Conservation (phyloP, 2,888 invertebrate genomes). For the Cylloceria caligata region DNA sequence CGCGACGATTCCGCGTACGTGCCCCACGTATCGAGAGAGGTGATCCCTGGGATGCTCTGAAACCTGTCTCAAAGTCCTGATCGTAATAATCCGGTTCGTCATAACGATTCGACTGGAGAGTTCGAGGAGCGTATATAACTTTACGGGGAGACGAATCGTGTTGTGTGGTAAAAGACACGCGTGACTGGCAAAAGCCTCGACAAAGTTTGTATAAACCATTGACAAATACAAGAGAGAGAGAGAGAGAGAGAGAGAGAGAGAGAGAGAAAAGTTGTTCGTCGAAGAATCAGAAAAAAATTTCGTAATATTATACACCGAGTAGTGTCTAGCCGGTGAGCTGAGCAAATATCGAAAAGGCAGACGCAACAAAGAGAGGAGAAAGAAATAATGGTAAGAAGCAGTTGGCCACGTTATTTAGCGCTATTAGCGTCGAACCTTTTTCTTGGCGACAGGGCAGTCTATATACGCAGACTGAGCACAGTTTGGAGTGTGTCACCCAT, state of each 20-base stretch:
- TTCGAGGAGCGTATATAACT: background rate
- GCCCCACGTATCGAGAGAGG: background rate
- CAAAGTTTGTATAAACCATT: background rate
- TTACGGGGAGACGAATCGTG: background rate
- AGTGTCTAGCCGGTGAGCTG: slow-evolving; percentile 36
- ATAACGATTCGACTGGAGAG: background rate
- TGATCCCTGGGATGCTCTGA: background rate
- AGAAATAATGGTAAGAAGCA: slow-evolving; percentile 38
- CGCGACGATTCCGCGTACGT: too few relatives aligned
- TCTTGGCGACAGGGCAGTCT: slow-evolving; percentile 17
- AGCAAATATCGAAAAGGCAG: slow-evolving; percentile 35
- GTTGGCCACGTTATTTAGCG: slow-evolving; percentile 58
- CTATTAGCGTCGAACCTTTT: slow-evolving; percentile 41
- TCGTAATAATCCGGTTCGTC: slow-evolving; percentile 3
- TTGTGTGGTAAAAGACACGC: slow-evolving; percentile 7
- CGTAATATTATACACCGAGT: background rate
- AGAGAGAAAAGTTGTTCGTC: slow-evolving; percentile 6
- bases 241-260: slow-evolving; percentile 2
- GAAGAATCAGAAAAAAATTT: slow-evolving; percentile 19
- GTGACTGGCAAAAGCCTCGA: slow-evolving; percentile 6
- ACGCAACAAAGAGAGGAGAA: slow-evolving; percentile 8
- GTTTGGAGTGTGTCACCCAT: slow-evolving; percentile 17
- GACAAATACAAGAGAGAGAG: slow-evolving; percentile 19
- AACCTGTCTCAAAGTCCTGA: slow-evolving; percentile 18
- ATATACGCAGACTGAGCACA: background rate